Conservation (phyloP, 2,797 vertebrate genomes). For the Squalus acanthias region DNA sequence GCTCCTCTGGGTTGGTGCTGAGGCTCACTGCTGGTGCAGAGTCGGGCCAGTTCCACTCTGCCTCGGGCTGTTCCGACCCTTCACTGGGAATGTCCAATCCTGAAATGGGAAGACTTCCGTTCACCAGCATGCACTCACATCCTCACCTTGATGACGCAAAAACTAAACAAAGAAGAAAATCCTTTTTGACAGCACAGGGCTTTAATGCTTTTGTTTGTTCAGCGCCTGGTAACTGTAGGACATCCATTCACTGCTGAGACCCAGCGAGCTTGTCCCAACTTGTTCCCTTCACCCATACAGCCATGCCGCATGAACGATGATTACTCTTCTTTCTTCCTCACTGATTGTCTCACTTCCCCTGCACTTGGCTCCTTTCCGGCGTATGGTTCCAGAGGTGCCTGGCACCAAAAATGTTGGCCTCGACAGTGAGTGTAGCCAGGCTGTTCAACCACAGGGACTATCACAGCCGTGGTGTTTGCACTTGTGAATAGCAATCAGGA, state of each 20-base stretch:
- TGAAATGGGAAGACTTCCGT: neutral
- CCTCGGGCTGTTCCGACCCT: neutral
- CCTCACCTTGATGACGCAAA: neutral
- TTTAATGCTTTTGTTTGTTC: neutral
- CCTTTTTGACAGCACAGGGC: neutral
- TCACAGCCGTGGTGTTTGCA: neutral
- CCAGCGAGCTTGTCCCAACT: neutral
- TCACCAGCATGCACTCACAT: neutral
- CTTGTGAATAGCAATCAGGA: neutral
- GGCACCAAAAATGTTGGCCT: neutral
- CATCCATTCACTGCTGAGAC: neutral
- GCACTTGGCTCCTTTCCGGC: neutral
- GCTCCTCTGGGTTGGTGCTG: neutral
- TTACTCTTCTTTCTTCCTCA: neutral
- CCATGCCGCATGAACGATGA: neutral
- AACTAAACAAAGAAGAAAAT: neutral
- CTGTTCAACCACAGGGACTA: neutral
- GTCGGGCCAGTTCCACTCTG: neutral
- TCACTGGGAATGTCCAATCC: neutral
- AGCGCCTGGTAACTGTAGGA: neutral
- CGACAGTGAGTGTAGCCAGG: neutral
- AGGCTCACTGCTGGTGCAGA: neutral
- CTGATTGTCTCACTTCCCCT: neutral
- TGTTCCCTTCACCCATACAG: neutral
- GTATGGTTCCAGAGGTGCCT: neutral